Evolutionary conservation across 1,140 invertebrate genomes (phyloP), one percentile per base, ranked within the genome.

Genomic region (Brevipalpus yothersi): DNA sequence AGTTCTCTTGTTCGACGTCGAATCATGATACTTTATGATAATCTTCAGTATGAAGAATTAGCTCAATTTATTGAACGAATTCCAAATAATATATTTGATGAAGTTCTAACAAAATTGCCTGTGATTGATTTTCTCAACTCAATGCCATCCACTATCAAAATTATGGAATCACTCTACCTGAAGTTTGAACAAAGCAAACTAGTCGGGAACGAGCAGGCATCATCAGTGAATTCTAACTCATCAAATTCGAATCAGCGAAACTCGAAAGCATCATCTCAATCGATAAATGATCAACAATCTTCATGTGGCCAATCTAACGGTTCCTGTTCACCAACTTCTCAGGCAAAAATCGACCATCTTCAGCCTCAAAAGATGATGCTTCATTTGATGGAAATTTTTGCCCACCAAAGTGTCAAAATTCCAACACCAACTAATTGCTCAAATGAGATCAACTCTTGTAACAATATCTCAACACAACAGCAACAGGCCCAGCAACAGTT

Each of bases 41-140:
- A 82, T 4, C 69, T 80, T 15, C 82, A 86, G 68, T 85, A 82
- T 67, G 71, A 81, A 19, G 84, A 86, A 66, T 83, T 83, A 15
- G 83, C 84, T 0, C 77, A 78, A 21, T 80, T 88, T 31, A 75
- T 90, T 47, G 75, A 80, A 21, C 75, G 83, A 56, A 71, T 89
- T 31, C 31, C 31, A 31, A 31, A 31, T 31, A 31, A 5, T 31
- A 31, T 31, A 31, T 31, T 31, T 31, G 31, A 31, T 31, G 31
- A 31, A 31, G 31, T 31, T 31, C 31, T 31, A 31, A 31, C 31
- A 31, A 31, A 91, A 62, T 72, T 93, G 59, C 88, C 87, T 0
- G 75, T 90, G 19, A 87, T 91, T 68, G 72, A 87, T 63, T 76
- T 92, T 64, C 79, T 90, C 31, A 86, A 91, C 64, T 79, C 84